Evolutionary conservation across 1,140 invertebrate species (phyloP).

Genomic region (Drosophila elegans): DNA sequence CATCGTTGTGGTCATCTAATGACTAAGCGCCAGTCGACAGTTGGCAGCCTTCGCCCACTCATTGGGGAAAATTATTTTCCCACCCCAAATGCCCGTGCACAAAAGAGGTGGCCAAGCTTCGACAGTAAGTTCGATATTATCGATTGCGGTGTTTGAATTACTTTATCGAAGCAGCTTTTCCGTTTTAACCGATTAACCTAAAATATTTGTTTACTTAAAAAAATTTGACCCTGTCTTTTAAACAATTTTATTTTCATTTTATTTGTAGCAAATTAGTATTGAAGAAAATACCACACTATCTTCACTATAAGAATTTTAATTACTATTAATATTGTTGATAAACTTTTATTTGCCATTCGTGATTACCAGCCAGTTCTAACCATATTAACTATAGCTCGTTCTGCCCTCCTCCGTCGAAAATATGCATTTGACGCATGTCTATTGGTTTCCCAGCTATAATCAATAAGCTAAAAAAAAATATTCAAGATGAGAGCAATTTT

Average conservation of each 20-base stretch:
- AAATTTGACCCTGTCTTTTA: no score
- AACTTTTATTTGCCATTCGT: no score
- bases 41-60: slow-evolving; percentile 3
- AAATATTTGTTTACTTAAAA: no score
- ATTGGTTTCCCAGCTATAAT: slow-evolving; percentile 72
- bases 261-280: no score
- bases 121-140: background rate
- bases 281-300: no score
- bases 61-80: slow-evolving; percentile 23
- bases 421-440: slow-evolving; percentile 58
- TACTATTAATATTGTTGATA: no score
- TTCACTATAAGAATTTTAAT: no score
- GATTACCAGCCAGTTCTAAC: no score
- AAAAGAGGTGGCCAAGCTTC: background rate
- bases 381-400: background rate
- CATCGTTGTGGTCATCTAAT: slow-evolving; percentile 46
- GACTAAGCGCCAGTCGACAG: slow-evolving; percentile 39
- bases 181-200: no score
- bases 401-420: slow-evolving; percentile 1
- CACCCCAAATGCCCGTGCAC: background rate
- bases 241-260: no score
- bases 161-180: background rate
- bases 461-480: slow-evolving; percentile 53
- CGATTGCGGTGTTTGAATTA: background rate
- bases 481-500: slow-evolving; percentile 32